Conservation (phyloP, 2,888 invertebrate genomes). For the Onthophagus sagittarius region DNA sequence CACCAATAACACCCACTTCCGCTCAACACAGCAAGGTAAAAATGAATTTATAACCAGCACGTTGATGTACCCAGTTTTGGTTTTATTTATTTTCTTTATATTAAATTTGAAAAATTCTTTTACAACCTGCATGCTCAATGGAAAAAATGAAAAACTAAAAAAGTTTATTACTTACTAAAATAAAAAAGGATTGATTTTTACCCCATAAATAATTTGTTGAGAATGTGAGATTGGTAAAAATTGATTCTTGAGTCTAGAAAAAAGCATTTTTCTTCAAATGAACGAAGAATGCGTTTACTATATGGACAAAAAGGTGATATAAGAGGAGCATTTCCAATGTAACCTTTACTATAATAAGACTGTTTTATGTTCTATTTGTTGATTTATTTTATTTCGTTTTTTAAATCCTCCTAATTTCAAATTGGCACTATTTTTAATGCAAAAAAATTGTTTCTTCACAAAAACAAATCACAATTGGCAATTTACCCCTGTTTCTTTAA, state of each 20-base stretch:
- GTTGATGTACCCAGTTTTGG: conserved; percentile 23
- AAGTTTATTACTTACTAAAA: conserved; percentile 4
- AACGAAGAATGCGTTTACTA: conserved; percentile 35
- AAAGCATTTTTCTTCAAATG: conserved; percentile 37
- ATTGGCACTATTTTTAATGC: neutral
- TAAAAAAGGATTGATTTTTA: conserved; percentile 7
- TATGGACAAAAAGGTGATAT: conserved; percentile 23
- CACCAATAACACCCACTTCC: conserved; percentile 59
- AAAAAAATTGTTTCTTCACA: neutral
- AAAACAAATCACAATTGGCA: neutral
- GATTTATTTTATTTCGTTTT: neutral
- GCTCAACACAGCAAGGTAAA: conserved; percentile 73
- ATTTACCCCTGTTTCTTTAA: neutral
- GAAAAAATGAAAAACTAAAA: conserved; percentile 41
- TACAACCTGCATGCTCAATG: conserved; percentile 32
- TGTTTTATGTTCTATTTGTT: neutral
- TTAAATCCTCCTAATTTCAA: neutral
- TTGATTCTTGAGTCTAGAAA: conserved; percentile 35
- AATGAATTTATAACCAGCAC: conserved; percentile 36
- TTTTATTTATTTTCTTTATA: conserved; percentile 18
- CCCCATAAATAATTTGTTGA: neutral
- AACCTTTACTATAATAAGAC: conserved; percentile 46
- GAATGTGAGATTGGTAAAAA: conserved; percentile 29
- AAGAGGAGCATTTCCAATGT: conserved; percentile 50
- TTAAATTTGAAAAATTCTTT: neutral